Base-by-base conservation (phyloP, 2,888 invertebrate species). In the Pharmacophagus antenor region DNA sequence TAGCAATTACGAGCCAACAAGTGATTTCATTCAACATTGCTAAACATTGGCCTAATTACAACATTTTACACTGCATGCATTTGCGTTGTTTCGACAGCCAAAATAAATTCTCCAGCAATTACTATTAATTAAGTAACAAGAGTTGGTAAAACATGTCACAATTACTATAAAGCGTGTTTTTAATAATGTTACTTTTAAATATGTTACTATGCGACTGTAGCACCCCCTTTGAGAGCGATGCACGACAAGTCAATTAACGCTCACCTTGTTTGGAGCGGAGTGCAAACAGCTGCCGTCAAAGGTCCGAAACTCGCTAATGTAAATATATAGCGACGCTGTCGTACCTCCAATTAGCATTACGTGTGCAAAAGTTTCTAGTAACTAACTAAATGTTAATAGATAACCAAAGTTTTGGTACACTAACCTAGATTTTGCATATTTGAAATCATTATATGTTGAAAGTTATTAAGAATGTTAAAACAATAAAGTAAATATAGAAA, bases 241-340 rank as follows among this genome's bases (percentile, higher is more conserved):
- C 60, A 61, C 60, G 51, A 56, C 56, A 52, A 56, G 51, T 61
- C 60, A 61, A 61, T 61, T 61, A 61, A 55, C 59, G 59, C 25
- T 44, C 47, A 20, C 51, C 51, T 37, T 51, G 55, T 61, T 50
- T 17, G 55, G 55, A 55, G 42, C 37, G 49, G 17, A 37, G 21
- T 27, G 31, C 56, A 56, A 56, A 56, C 56, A 52, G 50, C 37
- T 25, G 56, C 51, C 56, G 56, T 52, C 60, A 61, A 56, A 61
- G 56, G 56, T 56, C 41, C 47, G 41, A 56, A 52, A 52, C 56
- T 49, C 46, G 44, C 41, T 51, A 41, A 56, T 56, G 46, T 49
- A 54, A 49, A 49, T 56, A 56, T 21, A 0, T 15, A 52, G 41
- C 25, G 47, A 54, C 47, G 37, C 17, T 10, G 41, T 49, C 18